These are phyloP conservation scores for Dynastes tityus DNA, from an alignment of 2,888 invertebrate species.

Conservation along the genomic window DNA sequence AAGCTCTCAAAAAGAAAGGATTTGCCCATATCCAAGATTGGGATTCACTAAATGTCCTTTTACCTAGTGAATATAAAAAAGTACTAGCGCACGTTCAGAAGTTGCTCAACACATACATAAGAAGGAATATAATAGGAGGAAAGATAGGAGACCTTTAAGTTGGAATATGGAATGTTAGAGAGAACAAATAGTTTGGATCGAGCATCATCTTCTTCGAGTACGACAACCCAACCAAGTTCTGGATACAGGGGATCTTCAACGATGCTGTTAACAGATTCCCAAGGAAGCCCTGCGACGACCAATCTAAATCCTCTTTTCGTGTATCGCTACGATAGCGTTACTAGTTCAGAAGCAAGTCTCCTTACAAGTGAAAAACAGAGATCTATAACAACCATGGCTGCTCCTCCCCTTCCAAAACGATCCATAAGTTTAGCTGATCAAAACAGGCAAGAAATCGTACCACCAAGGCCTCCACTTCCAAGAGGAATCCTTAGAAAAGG, in stretches of 20 bases:
- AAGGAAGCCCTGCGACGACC: constrained; percentile 77
- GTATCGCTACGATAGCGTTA: constrained; percentile 86
- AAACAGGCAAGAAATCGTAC: constrained; percentile 67
- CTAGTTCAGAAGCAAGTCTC: constrained; percentile 82
- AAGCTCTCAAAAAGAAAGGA: constrained; percentile 85
- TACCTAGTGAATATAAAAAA: constrained; percentile 88
- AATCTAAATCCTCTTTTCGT: constrained; percentile 84
- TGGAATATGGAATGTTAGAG: constrained; percentile 74
- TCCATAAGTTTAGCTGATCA: constrained; percentile 77
- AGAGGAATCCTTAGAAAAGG: constrained; percentile 82
- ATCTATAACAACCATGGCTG: constrained; percentile 66
- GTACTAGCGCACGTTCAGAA: constrained; percentile 86
- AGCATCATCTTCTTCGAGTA: constrained; percentile 79
- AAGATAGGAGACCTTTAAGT: constrained; percentile 72
- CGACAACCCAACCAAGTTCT: constrained; percentile 87
- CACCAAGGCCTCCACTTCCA: constrained; percentile 82
- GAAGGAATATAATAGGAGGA: constrained; percentile 71
- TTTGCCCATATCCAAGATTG: constrained; percentile 92
- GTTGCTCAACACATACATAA: constrained; percentile 78
- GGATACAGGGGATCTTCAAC: constrained; percentile 91
- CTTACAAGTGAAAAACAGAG: constrained; percentile 73
- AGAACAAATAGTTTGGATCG: constrained; percentile 69
- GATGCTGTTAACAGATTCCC: constrained; percentile 84
- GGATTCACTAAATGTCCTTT: constrained; percentile 91
- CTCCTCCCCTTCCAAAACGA: constrained; percentile 78